Base-by-base conservation (phyloP, 2,888 invertebrate species). In the Zonitis immaculata region DNA sequence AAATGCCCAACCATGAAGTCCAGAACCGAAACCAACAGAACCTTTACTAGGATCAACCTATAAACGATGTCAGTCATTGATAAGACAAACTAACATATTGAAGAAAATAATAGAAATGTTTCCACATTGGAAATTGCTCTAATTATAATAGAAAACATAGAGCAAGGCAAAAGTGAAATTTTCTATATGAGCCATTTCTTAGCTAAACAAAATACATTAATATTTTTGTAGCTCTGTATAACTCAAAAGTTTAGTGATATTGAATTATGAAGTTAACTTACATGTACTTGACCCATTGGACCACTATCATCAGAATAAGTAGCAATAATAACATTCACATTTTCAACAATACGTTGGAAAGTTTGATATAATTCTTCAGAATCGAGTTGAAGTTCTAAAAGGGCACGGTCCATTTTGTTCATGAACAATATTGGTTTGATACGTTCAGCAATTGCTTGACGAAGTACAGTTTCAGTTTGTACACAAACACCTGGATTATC, bases 351-450 rank as follows among this genome's bases (percentile, higher is more conserved):
- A 82, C 98, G 91, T 79, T 96, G 96, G 88, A 99, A 99, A 70
- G 94, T 96, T 80, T 99, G 99, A 80, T 94, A 99, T 51, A 99
- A 83, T 75, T 96, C 95, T 78, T 99, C 99, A 61, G 91, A 86
- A 58, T 94, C 97, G 69, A 98, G 79, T 76, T 99, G 98, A 73
- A 99, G 81, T 78, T 99, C 99, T 32, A 99, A 82, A 56, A 99
- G 83, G 65, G 99, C 99, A 67, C 99, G 91, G 82, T 99, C 99
- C 98, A 99, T 98, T 82, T 99, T 99, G 91, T 99, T 99, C 98
- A 99, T 98, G 89, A 99, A 99, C 70, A 99, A 83, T 66, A 99
- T 94, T 52, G 99, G 99, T 88, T 97, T 98, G 73, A 99, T 99
- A 74, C 99, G 91, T 81, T 99, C 99, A 59, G 96, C 95, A 73